phyloP scores from a whole-genome alignment of 1,140 invertebrate genomes.

The Oryzaephilus surinamensis region DNA sequence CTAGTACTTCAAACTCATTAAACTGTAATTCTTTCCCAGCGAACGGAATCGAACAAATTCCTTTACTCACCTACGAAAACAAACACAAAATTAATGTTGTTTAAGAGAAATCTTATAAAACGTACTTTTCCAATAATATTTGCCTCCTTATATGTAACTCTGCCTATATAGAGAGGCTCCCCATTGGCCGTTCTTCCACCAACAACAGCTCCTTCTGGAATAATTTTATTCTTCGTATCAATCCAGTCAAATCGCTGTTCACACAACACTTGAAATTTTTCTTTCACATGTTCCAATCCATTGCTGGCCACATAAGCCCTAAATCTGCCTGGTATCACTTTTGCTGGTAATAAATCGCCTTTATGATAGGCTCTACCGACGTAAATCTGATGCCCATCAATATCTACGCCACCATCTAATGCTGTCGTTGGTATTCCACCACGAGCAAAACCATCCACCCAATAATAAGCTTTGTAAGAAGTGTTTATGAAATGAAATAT shows the following conservation, averaged over 20 bases:
- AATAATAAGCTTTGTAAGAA: not conserved
- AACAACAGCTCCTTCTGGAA: constrained; percentile 10
- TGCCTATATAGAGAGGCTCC: constrained; percentile 8
- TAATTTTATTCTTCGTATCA: constrained; percentile 24
- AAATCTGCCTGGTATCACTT: constrained; percentile 56
- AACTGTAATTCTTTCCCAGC: constrained; percentile 49
- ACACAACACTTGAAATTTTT: constrained; percentile 41
- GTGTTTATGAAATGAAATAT: not conserved
- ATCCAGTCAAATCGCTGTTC: constrained; percentile 51
- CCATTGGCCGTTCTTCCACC: constrained; percentile 11
- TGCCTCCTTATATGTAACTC: constrained; percentile 6
- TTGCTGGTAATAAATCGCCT: constrained; percentile 64
- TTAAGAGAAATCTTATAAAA: not conserved
- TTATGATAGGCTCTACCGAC: constrained; percentile 62
- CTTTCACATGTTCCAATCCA: not conserved
- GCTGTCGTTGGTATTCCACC: constrained; percentile 37
- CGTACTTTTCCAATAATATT: constrained; percentile 16
- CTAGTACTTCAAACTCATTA: constrained; percentile 44
- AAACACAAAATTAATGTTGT: not conserved
- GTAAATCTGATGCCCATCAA: constrained; percentile 57
- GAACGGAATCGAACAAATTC: constrained; percentile 58
- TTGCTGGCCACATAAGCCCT: constrained; percentile 50
- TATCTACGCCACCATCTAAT: constrained; percentile 56
- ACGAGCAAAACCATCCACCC: not conserved
- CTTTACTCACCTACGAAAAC: constrained; percentile 46